A percentile compares a stretch with the other conserved stretches of the same genome.
Evolutionary conservation across 2,113 vertebrate genomes (phyloP).

Genomic region (Neolamprologus tretocephalus): DNA sequence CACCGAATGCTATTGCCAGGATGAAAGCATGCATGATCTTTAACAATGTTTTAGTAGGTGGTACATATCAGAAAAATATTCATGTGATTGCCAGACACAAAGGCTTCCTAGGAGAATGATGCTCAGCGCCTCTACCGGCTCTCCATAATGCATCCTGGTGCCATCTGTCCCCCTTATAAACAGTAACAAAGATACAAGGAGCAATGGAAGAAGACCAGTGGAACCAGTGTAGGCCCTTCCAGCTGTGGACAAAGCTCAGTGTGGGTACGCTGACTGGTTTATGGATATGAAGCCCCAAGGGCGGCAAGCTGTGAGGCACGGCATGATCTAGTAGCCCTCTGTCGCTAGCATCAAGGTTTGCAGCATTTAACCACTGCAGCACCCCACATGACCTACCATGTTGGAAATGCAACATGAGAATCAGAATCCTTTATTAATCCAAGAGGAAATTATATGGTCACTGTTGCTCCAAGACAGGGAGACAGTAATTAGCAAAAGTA

Average conservation of each 20-base stretch:
- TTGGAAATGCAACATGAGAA: background rate
- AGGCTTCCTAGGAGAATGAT: background rate
- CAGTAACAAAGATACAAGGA: background rate
- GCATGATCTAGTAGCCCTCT: background rate
- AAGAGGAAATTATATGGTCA: background rate
- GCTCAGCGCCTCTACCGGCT: background rate
- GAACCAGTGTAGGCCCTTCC: background rate
- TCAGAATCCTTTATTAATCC: background rate
- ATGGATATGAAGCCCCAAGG: background rate
- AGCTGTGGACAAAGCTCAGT: background rate
- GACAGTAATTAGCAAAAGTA: background rate
- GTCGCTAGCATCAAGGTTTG: background rate
- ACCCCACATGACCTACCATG: background rate
- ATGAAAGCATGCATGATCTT: background rate
- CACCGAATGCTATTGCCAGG: background rate
- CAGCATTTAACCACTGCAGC: background rate
- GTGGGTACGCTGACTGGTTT: background rate
- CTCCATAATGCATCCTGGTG: background rate
- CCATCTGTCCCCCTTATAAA: background rate
- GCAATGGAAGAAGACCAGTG: background rate
- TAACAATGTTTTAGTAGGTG: background rate
- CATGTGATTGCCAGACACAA: background rate
- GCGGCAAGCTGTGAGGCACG: background rate
- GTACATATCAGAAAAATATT: background rate
- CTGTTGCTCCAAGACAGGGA: background rate